phyloP scores from a whole-genome alignment of 2,113 vertebrate species.

The Cottus gobio region DNA sequence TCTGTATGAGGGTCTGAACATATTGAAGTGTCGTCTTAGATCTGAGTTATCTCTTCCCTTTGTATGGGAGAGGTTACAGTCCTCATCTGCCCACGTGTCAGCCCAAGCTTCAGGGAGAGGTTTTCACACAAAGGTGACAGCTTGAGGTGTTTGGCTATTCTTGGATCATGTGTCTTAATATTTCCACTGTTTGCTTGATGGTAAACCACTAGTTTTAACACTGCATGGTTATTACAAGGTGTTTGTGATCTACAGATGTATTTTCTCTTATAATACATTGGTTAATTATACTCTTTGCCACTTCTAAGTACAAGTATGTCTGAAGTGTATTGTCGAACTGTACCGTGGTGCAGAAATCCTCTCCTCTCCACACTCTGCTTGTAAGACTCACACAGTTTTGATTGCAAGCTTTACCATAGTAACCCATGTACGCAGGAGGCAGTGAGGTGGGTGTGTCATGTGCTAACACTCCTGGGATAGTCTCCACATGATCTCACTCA shows the following conservation, averaged over 20 bases:
- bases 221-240: conserved; percentile 13
- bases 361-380: conserved; percentile 9
- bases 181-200: conserved; percentile 56
- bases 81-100: conserved; percentile 38
- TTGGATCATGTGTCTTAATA: conserved; percentile 43
- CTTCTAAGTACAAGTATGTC: not conserved
- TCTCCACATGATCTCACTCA: conserved; percentile 66
- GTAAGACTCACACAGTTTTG: conserved; percentile 39
- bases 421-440: conserved; percentile 65
- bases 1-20: conserved; percentile 46
- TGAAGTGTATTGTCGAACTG: not conserved
- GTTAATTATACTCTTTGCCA: not conserved
- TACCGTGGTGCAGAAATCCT: conserved; percentile 53
- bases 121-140: conserved; percentile 64
- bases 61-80: conserved; percentile 42
- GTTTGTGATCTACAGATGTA: not conserved
- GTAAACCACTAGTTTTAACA: conserved; percentile 54
- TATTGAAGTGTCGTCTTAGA: conserved; percentile 27
- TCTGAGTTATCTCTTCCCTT: conserved; percentile 37
- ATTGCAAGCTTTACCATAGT: conserved; percentile 72
- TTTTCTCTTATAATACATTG: not conserved
- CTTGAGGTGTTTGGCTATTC: conserved; percentile 39
- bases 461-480: conserved; percentile 61
- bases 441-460: conserved; percentile 54
- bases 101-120: conserved; percentile 35